phyloP scores from a whole-genome alignment of 2,888 invertebrate genomes.

The Agrotis ipsilon region DNA sequence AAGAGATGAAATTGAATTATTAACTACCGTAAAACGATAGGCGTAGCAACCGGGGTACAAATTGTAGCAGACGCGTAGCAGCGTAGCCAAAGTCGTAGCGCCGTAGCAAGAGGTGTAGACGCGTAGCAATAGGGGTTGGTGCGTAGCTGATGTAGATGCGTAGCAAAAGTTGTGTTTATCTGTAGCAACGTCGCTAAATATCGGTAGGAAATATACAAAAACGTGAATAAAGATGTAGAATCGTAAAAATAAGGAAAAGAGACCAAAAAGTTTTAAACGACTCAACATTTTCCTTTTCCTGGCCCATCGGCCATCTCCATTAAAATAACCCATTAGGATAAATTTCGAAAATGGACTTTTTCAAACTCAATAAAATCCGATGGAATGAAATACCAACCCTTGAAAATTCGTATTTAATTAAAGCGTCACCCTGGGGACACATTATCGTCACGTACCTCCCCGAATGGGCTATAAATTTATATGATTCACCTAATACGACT shows the following conservation, averaged over 20 bases:
- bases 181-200: not conserved
- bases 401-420: slow-evolving; percentile 67
- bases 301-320: slow-evolving; percentile 9
- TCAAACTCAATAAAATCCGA: slow-evolving; percentile 57
- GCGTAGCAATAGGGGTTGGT: slow-evolving; percentile 10
- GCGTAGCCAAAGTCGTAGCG: slow-evolving; percentile 22
- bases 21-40: not conserved
- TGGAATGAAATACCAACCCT: slow-evolving; percentile 55
- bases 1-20: not conserved
- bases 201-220: not conserved
- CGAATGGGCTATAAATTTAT: slow-evolving; percentile 63
- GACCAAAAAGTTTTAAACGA: slow-evolving; percentile 10
- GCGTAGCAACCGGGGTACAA: not conserved
- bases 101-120: not conserved
- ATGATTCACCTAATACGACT: slow-evolving; percentile 65
- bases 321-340: slow-evolving; percentile 52
- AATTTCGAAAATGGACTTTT: slow-evolving; percentile 49
- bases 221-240: not conserved
- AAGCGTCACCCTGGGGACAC: slow-evolving; percentile 61
- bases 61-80: slow-evolving; percentile 5
- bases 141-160: not conserved
- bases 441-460: slow-evolving; percentile 62
- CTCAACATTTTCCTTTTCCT: slow-evolving; percentile 19
- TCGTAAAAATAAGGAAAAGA: slow-evolving; percentile 21
- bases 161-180: not conserved